Base-by-base conservation (phyloP, 2,113 vertebrate genomes). In the Hypomesus transpacificus region DNA sequence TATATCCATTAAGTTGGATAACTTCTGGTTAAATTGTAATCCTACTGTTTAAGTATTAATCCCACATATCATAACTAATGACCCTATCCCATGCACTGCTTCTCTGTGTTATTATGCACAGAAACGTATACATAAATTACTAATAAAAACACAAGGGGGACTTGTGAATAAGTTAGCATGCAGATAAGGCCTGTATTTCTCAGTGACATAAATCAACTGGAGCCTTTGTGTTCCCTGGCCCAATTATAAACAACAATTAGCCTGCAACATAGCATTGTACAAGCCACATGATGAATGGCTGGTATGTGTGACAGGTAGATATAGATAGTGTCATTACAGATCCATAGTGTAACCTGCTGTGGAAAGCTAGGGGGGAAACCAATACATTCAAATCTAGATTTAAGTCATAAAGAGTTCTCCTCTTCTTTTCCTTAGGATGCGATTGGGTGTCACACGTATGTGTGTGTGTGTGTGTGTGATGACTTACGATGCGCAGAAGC, bases 401-500 rank as follows among this genome's bases (percentile, higher is more conserved):
- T 9, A 46, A 6, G 39, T 2, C 1, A 46, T 46, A 46, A 46
- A 6, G 39, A 46, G 11, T 11, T 2, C 39, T 46, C 9, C 39
- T 11, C 7, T 46, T 2, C 39, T 46, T 46, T 46, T 46, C 7
- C 39, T 46, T 6, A 34, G 31, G 31, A 5, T 34, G 31, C 3
- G 31, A 34, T 34, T 46, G 39, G 39, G 39, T 11, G 39, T 46
- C 9, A 46, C 2, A 46, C 39, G 46, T 14, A 2, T 24, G 14
- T 68, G 54, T 28, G 51, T 56, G 59, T 64, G 20, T 46, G 17
- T 53, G 14, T 20, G 11, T 18, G 4, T 3, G 50, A 3, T 3
- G 75, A 94, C 96, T 96, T 92, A 99, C 97, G 5, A 97, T 94
- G 82, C 97, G 95, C 50, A 98, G 91, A 3, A 99, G 91, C 97